Conservation (phyloP, 1,140 invertebrate species). For the Drosophila pectinifera region DNA sequence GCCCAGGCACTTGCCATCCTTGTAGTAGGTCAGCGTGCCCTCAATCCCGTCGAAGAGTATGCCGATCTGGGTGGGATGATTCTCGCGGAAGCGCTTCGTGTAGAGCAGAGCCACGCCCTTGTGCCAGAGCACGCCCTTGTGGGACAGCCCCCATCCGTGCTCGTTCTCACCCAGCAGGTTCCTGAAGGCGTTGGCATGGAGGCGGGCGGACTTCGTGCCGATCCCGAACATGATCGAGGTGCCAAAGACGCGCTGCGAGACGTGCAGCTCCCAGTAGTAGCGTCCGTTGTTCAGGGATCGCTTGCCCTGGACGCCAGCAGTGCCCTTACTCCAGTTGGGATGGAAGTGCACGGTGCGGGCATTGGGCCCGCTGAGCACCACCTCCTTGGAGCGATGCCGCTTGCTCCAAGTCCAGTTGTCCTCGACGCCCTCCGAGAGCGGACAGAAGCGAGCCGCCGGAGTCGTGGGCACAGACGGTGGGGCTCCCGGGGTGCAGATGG, state of each 20-base stretch:
- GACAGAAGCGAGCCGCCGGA: constrained; percentile 30
- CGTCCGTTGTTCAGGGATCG: constrained; percentile 87
- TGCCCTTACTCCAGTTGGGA: constrained; percentile 91
- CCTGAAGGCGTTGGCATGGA: constrained; percentile 89
- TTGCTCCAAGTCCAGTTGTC: constrained; percentile 90
- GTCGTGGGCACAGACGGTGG: background rate
- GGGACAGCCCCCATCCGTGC: constrained; percentile 90
- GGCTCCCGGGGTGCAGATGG: background rate
- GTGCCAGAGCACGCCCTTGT: constrained; percentile 91
- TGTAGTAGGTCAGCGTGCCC: constrained; percentile 90
- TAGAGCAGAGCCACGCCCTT: constrained; percentile 87
- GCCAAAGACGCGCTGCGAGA: constrained; percentile 89
- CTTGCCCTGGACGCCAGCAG: constrained; percentile 89
- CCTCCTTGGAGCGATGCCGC: constrained; percentile 88
- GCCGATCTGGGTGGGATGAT: constrained; percentile 89
- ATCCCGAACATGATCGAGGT: constrained; percentile 93
- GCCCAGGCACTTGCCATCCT: constrained; percentile 89
- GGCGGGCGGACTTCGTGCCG: constrained; percentile 87
- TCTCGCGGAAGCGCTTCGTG: constrained; percentile 90
- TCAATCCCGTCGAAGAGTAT: constrained; percentile 89
- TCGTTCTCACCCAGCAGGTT: constrained; percentile 90
- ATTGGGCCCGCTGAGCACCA: constrained; percentile 86
- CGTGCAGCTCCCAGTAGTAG: constrained; percentile 90
- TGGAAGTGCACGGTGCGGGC: constrained; percentile 88
- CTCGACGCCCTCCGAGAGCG: constrained; percentile 84